Percentiles rank a stretch among this genome's conserved stretches.
Conservation (phyloP, 2,797 vertebrate species). For the Kryptopterus vitreolus region DNA sequence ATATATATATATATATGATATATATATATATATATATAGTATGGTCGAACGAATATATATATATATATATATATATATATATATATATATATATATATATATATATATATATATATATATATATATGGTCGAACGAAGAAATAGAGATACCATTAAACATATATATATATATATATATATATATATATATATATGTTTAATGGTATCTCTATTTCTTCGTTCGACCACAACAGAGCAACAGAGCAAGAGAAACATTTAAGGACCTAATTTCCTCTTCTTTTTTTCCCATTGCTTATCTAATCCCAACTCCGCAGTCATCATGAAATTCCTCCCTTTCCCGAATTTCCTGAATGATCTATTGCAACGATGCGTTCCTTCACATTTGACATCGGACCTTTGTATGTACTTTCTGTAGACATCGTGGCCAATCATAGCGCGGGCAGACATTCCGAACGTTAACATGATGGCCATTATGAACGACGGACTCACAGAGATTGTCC, state of each 20-base stretch:
- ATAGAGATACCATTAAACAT: too few species aligned
- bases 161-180: neutral
- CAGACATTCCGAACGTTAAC: constrained; percentile 23
- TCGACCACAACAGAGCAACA: constrained; percentile 62
- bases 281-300: constrained; percentile 27
- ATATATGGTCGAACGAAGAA: too few species aligned
- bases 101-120: too few species aligned
- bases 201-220: constrained; percentile 53
- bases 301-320: constrained; percentile 37
- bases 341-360: constrained; percentile 35
- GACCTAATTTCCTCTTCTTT: constrained; percentile 55
- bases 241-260: constrained; percentile 54
- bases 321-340: constrained; percentile 20
- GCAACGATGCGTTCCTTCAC: constrained; percentile 19
- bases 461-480: constrained; percentile 1
- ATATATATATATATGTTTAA: constrained; percentile 5
- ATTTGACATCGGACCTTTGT: constrained; percentile 7
- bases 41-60: too few species aligned
- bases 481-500: neutral
- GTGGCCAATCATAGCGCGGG: constrained; percentile 29
- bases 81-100: too few species aligned
- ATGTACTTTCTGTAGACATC: constrained; percentile 22
- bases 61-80: too few species aligned
- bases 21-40: too few species aligned
- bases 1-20: too few species aligned